phyloP scores from a whole-genome alignment of 2,113 vertebrate species.

The Eclectus roratus region DNA sequence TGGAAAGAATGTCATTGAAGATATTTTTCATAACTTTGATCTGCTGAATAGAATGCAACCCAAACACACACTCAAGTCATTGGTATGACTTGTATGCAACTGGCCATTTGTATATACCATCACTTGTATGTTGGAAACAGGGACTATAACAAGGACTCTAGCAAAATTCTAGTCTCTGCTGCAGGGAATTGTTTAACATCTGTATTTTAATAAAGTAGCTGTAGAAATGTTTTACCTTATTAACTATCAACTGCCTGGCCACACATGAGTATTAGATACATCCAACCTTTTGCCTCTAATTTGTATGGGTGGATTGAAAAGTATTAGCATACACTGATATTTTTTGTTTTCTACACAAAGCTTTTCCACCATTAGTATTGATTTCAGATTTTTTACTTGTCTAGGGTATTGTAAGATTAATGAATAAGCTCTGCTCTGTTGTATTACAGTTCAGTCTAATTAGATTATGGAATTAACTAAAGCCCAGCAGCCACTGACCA shows the following conservation, averaged over 20 bases:
- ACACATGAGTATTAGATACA: background rate
- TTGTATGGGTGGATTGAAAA: background rate
- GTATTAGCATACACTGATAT: background rate
- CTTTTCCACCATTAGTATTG: background rate
- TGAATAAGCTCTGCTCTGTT: conserved; percentile 2
- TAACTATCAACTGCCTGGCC: background rate
- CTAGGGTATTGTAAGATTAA: conserved; percentile 3
- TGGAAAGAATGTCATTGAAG: background rate
- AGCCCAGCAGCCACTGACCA: background rate
- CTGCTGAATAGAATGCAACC: background rate
- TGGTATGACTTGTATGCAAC: background rate
- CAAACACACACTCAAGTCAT: background rate
- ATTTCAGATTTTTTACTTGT: conserved; percentile 5
- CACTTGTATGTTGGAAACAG: background rate
- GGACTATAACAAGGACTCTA: background rate
- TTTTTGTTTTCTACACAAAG: background rate
- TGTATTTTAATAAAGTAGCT: background rate
- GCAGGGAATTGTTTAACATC: background rate
- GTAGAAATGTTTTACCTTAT: background rate
- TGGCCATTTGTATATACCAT: background rate
- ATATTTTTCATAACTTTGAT: background rate
- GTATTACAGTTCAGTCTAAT: background rate
- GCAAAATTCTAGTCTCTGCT: background rate
- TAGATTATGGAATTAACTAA: background rate
- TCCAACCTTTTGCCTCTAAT: background rate